Base-by-base conservation (phyloP, 2,888 invertebrate species). In the Eurytoma adleriae region DNA sequence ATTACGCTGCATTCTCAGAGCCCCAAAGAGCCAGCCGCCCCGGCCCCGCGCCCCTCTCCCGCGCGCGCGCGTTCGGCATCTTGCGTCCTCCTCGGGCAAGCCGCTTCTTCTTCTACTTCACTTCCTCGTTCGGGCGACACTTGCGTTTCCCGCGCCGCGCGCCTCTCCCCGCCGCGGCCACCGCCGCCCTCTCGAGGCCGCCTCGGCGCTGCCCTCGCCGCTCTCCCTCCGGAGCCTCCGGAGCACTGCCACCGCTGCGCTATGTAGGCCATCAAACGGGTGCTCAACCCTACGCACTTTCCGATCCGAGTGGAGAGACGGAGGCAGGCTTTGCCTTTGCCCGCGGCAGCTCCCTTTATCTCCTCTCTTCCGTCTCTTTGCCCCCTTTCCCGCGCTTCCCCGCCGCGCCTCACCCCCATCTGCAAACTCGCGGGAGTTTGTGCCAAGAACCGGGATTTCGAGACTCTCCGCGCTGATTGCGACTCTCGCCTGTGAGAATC, bases 1-100 rank as follows among this genome's bases (percentile, higher is more conserved):
- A 90, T 90, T 90, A 90, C 90, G 89, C 88, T 90, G 90, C 90
- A 89, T 90, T 90, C 90, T 89, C 90, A 88, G 89, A 89, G 88
- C 87, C 88, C 90, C 89, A 86, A 89, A 89, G 87, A 86, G 83
- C 85, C 84, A 82, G 83, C 83, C 74, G 80, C 70, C 18, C 74
- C 73, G 48, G 27, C 52, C 56, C 69, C 59, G 54, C 74, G 57
- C 64, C 78, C 30, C 62, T 76, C 62, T 76, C 70, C 78, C 67
- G 70, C 79, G 40, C 78, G 77, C 78, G 76, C 70, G 78, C 83
- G 82, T 72, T 76, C 62, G 73, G 78, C 78, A 69, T 83, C 80
- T 71, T 82, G 68, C 72, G 54, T 73, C 73, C 40, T 27, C 66
- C 66, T 18, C 40, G 18, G 27, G 14, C 64, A 13, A 0, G 16